Evolutionary conservation across 2,113 vertebrate species (phyloP).

Genomic region (Tauraco erythrolophus): DNA sequence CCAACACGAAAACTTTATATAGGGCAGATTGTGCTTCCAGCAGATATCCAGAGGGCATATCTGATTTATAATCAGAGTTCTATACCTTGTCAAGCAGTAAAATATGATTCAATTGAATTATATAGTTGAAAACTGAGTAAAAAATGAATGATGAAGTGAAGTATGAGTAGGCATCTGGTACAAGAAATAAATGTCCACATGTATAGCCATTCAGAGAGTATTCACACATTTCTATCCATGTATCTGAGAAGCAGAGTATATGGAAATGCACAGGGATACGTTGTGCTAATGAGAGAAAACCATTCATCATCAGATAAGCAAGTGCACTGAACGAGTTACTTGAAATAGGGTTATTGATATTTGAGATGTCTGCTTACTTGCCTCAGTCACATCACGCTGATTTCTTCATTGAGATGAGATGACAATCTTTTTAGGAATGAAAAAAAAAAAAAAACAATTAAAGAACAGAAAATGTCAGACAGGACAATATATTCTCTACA

Average conservation of each 20-base stretch:
- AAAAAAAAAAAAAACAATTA: not conserved
- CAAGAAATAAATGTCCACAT: not conserved
- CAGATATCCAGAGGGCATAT: not conserved
- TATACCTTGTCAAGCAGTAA: not conserved
- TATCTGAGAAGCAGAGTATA: not conserved
- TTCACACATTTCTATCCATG: not conserved
- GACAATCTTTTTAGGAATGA: not conserved
- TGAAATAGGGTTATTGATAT: not conserved
- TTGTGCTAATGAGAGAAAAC: not conserved
- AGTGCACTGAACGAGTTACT: not conserved
- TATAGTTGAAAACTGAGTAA: not conserved
- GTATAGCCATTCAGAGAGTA: not conserved
- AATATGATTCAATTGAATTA: not conserved
- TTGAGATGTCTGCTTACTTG: not conserved
- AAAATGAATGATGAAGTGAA: not conserved
- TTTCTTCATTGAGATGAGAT: not conserved
- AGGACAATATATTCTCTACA: not conserved
- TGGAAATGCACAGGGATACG: not conserved
- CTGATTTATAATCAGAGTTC: constrained; percentile 12
- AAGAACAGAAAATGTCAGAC: not conserved
- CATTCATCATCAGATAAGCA: not conserved
- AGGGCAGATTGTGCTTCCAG: not conserved
- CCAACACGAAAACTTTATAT: not conserved
- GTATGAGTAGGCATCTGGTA: not conserved
- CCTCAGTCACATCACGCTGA: not conserved